Evolutionary conservation across 2,113 vertebrate species (phyloP), one percentile per base, ranked within the genome.

Genomic region (Struthidea cinerea): DNA sequence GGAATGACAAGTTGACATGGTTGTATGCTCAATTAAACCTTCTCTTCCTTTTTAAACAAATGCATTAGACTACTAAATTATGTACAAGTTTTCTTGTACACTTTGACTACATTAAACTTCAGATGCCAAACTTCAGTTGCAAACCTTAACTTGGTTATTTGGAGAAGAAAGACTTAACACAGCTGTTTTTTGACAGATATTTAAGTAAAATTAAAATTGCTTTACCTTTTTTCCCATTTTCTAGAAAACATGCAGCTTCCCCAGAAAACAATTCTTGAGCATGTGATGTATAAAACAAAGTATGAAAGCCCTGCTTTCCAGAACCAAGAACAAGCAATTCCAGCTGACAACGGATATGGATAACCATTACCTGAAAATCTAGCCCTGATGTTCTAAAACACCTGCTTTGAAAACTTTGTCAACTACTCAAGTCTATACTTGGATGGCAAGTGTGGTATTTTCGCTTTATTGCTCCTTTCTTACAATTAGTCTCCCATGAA

Each of bases 21-120:
- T 57, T 95, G 67, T 93, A 98, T 94, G 98, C 97, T 98, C 97
- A 97, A 97, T 98, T 98, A 97, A 98, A 97, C 94, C 89, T 70
- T 93, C 68, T 97, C 88, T 92, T 96, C 96, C 87, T 46, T 95
- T 96, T 90, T 89, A 96, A 97, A 93, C 83, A 93, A 97, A 93
- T 94, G 94, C 96, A 92, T 97, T 93, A 97, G 86, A 93, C 83
- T 96, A 85, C 95, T 96, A 97, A 98, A 97, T 98, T 91, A 93
- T 35, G 91, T 88, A 63, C 96, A 97, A 69, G 93, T 97, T 97
- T 97, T 96, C 95, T 96, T 20, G 13, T 93, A 87, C 90, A 90
- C 68, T 90, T 96, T 87, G 81, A 97, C 93, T 96, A 59, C 82
- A 93, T 96, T 87, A 97, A 97, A 97, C 63, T 93, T 81, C 90